Base-by-base conservation (phyloP, 2,113 vertebrate species). In the western clawed frog (Xenopus tropicalis) region DNA sequence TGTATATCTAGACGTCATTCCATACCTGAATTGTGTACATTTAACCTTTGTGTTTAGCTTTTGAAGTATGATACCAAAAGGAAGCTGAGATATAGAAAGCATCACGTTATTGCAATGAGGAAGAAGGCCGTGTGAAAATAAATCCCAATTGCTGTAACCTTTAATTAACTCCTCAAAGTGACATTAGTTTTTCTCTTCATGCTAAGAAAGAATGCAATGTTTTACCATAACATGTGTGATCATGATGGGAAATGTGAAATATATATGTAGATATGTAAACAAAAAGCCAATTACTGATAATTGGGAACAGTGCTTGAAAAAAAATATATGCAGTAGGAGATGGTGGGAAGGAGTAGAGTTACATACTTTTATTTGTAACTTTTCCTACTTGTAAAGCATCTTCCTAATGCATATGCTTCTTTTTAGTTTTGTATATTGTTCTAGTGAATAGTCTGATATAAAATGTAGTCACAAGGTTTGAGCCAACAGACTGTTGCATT, bases 211-310 rank as follows among this genome's bases (percentile, higher is more conserved):
- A 75, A 75, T 68, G 72, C 68, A 56, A 61, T 23, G 56, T 75
- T 73, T 75, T 23, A 61, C 24, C 64, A 69, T 68, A 69, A 75
- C 72, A 75, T 62, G 57, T 75, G 66, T 62, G 72, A 65, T 65
- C 42, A 65, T 10, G 24, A 75, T 62, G 72, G 56, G 72, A 69
- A 75, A 69, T 23, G 20, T 51, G 64, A 62, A 75, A 62, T 75
- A 68, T 61, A 74, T 46, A 67, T 68, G 64, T 61, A 59, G 43
- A 74, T 67, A 67, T 74, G 72, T 74, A 74, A 59, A 74, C 59
- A 74, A n/a, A 74, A 67, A 65, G 44, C 67, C 54, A 75, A 75
- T 75, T 69, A 75, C 24, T 61, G 20, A 11, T 75, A 75, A 75
- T 69, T 75, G 58, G 66, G 66, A 75, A 51, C 72, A 75, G 72